Evolutionary conservation across 2,888 invertebrate genomes (phyloP).

Genomic region (Melitaea athalia): DNA sequence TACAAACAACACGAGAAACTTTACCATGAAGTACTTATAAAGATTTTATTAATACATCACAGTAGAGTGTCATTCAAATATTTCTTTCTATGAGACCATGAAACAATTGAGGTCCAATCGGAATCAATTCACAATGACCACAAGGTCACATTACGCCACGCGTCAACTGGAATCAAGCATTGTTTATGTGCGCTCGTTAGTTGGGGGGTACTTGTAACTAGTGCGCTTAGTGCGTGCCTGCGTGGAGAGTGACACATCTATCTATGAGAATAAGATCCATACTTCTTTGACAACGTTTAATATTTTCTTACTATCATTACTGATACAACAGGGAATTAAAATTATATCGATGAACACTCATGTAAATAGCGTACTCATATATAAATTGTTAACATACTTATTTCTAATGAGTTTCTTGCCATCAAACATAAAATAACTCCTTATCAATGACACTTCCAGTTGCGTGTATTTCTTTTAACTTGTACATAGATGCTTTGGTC

Average conservation of each 20-base stretch:
- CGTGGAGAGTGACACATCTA: neutral
- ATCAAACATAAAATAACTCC: no score
- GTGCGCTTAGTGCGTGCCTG: neutral
- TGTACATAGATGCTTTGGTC: no score
- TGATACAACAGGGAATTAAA: no score
- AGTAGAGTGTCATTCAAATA: neutral
- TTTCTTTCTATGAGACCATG: neutral
- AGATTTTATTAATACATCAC: neutral
- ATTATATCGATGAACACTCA: no score
- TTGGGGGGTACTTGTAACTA: conserved; percentile 11
- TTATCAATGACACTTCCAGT: no score
- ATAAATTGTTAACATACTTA: no score
- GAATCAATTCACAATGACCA: conserved; percentile 28
- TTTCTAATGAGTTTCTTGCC: no score
- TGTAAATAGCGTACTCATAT: no score
- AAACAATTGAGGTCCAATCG: conserved; percentile 16
- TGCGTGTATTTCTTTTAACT: no score
- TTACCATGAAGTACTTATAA: neutral
- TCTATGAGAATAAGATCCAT: neutral
- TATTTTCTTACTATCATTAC: no score
- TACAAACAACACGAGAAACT: no score
- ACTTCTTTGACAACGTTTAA: neutral
- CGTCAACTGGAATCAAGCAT: conserved; percentile 24
- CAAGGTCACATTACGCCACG: conserved; percentile 34
- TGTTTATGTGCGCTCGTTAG: conserved; percentile 21